A percentile compares a stretch with the other conserved stretches of the same genome.
Conservation (phyloP, 2,797 vertebrate genomes). For the Eulemur coronatus region DNA sequence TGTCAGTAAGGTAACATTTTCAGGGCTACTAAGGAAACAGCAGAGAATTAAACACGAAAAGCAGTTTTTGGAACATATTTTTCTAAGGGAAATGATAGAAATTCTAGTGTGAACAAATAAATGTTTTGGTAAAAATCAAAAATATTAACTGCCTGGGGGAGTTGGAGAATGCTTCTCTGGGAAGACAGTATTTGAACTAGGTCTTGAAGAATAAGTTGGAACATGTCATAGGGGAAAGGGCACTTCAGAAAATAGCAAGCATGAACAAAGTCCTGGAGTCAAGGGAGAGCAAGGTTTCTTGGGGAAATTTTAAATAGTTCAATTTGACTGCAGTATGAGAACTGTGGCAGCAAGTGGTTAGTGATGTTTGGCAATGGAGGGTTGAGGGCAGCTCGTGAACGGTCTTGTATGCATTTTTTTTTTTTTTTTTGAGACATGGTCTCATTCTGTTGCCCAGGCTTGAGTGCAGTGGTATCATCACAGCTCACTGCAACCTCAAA, state of each 20-base stretch:
- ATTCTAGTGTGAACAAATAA: constrained; percentile 41
- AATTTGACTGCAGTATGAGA: not conserved
- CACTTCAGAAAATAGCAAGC: not conserved
- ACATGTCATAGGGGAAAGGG: not conserved
- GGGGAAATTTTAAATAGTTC: not conserved
- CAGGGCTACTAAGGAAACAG: not conserved
- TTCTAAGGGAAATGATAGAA: not conserved
- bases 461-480: not conserved
- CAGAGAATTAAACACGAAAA: constrained; percentile 5
- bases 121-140: constrained; percentile 54
- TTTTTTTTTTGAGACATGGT: not conserved
- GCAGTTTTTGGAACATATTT: not conserved
- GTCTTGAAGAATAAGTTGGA: not conserved
- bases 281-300: not conserved
- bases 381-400: not conserved
- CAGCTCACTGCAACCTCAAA: not conserved
- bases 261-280: not conserved
- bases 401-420: not conserved
- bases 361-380: not conserved
- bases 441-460: not conserved
- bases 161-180: not conserved
- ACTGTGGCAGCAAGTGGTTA: not conserved
- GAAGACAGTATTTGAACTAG: not conserved
- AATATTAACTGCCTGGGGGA: constrained; percentile 12
- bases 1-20: constrained; percentile 13